Percentiles rank a stretch among this genome's conserved stretches.
Evolutionary conservation across 2,888 invertebrate species (phyloP).

Genomic region (Agonum fuliginosum): DNA sequence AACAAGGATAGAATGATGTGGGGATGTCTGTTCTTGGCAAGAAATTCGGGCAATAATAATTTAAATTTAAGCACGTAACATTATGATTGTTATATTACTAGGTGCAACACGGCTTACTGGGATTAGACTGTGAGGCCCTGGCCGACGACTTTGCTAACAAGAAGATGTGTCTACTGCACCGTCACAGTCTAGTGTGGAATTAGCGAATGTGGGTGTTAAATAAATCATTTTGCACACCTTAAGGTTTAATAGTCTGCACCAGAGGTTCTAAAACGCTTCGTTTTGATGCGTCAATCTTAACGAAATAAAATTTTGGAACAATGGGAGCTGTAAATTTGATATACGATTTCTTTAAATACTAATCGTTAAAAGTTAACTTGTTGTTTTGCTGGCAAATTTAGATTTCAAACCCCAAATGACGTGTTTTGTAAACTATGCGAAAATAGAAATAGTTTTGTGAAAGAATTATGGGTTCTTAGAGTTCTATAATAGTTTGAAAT

Average conservation of each 20-base stretch:
- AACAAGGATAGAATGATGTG: conserved; percentile 8
- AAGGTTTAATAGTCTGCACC: conserved; percentile 68
- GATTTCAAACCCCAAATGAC: conserved; percentile 9
- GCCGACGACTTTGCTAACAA: not conserved
- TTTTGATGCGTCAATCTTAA: conserved; percentile 25
- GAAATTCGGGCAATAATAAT: conserved; percentile 68
- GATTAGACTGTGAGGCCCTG: conserved; percentile 63
- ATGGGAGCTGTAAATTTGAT: conserved; percentile 23
- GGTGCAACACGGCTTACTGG: conserved; percentile 64
- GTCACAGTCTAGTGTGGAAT: conserved; percentile 66
- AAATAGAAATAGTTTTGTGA: conserved; percentile 33
- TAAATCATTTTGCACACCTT: conserved; percentile 69
- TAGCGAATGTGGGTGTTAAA: conserved; percentile 69
- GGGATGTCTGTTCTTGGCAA: conserved; percentile 44
- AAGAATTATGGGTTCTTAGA: conserved; percentile 21
- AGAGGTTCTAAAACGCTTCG: conserved; percentile 64
- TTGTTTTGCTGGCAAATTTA: not conserved
- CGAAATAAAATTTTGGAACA: conserved; percentile 19
- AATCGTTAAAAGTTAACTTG: conserved; percentile 16
- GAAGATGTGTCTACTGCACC: conserved; percentile 33
- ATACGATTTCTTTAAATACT: conserved; percentile 34
- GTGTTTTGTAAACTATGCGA: conserved; percentile 37
- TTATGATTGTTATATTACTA: conserved; percentile 68
- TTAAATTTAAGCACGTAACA: conserved; percentile 70
- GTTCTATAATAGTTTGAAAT: conserved; percentile 36